Conservation (phyloP, 2,888 invertebrate species). For the Leptura quadrifasciata region DNA sequence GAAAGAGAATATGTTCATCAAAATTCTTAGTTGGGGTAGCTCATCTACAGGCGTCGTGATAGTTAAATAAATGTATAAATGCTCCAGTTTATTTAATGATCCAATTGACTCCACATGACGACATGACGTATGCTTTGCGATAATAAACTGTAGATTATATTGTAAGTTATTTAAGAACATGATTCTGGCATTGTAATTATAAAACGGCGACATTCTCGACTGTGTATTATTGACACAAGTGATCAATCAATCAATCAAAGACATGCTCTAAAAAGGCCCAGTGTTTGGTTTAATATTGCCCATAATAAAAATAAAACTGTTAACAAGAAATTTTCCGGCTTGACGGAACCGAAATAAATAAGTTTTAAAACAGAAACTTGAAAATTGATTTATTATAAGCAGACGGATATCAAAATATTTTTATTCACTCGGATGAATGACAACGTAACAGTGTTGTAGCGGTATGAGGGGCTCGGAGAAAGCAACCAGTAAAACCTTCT, state of each 20-base stretch:
- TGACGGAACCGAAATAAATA: conserved; percentile 25
- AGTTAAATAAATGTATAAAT: too few species aligned
- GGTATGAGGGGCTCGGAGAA: conserved; percentile 55
- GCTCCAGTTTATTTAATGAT: too few species aligned
- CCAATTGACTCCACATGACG: too few species aligned
- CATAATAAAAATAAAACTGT: conserved; percentile 17
- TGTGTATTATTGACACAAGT: not conserved
- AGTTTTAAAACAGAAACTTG: conserved; percentile 20
- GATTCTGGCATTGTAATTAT: not conserved
- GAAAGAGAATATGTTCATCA: too few species aligned
- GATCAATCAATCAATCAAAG: conserved; percentile 34
- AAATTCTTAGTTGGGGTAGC: too few species aligned
- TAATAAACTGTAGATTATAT: too few species aligned
- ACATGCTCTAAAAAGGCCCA: conserved; percentile 11
- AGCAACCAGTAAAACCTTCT: conserved; percentile 65
- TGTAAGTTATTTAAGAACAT: not conserved
- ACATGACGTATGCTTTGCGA: too few species aligned
- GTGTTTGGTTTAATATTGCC: not conserved
- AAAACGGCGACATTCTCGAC: not conserved
- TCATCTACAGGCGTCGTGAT: too few species aligned
- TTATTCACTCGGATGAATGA: conserved; percentile 60
- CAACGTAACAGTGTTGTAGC: conserved; percentile 56
- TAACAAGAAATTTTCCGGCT: conserved; percentile 26
- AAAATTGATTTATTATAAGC: conserved; percentile 49
- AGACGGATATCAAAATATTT: conserved; percentile 56